Base-by-base conservation (phyloP, 2,113 vertebrate species). In the Casuarius casuarius region DNA sequence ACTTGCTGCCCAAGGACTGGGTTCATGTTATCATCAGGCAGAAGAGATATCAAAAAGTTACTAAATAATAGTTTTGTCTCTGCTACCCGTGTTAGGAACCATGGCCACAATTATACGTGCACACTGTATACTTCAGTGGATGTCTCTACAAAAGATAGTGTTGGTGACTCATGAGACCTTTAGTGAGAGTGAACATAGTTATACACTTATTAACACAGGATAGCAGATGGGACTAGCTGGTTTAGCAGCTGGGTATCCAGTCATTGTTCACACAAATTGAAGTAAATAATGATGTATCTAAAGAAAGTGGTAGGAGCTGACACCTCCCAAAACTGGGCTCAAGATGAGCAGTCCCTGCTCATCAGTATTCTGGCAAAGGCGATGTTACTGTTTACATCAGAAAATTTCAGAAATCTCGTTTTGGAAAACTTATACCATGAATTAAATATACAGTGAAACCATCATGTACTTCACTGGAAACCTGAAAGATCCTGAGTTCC, bases 231-330 rank as follows among this genome's bases (percentile, higher is more conserved):
- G 96, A 92, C 94, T 95, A 83, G 89, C 81, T 97, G 94, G 78
- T 94, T 96, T 96, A 94, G 90, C 94, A 95, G 92, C 95, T 97
- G 90, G 92, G 77, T 90, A 96, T 94, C 92, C 86, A 96, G 84
- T 87, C 88, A 78, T 96, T 92, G 90, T 88, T 95, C 92, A 92
- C 56, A 66, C 90, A 92, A 84, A 70, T 28, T 82, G 86, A 95
- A 95, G 92, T 49, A 61, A 92, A 89, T 73, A 73, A 25, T 84
- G 80, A 90, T 58, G 48, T 93, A 86, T 82, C 91, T 91, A 70
- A 96, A 93, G 95, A 94, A 92, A 91, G 86, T 79, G 74, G 91
- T 91, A 78, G 95, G 92, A 96, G 89, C 84, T 92, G 86, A 93
- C 94, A 87, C 80, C 92, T 93, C 83, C 83, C 84, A 68, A 84